phyloP scores from a whole-genome alignment of 2,797 vertebrate species.

The Cirrhinus molitorella region DNA sequence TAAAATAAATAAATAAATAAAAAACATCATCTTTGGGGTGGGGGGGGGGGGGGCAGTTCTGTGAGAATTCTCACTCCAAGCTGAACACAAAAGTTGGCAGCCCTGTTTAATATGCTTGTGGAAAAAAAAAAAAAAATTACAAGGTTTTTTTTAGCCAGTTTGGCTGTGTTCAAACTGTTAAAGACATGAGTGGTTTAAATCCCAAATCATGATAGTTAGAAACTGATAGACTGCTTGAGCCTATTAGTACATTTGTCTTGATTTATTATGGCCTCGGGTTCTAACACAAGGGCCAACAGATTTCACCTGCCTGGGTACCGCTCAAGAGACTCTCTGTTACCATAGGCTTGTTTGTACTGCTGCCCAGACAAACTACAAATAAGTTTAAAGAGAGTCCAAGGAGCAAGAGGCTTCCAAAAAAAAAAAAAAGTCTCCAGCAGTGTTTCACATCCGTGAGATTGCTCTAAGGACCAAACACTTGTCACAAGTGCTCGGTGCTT shows the following conservation, averaged over 20 bases:
- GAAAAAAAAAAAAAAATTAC: not conserved
- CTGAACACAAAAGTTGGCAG: too few relatives aligned
- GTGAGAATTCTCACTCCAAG: too few relatives aligned
- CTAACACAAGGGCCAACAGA: conserved; percentile 32
- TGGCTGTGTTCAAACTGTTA: not conserved
- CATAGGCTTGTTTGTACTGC: conserved; percentile 26
- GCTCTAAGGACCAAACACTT: not conserved
- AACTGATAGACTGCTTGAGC: not conserved
- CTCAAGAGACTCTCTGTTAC: conserved; percentile 59
- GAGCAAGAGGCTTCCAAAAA: not conserved
- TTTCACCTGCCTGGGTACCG: conserved; percentile 30
- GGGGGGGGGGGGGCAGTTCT: too few relatives aligned
- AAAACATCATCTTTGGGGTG: too few relatives aligned
- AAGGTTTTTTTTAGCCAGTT: not conserved
- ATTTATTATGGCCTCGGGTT: conserved; percentile 53
- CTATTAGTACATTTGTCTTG: conserved; percentile 30
- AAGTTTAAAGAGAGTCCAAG: conserved; percentile 22
- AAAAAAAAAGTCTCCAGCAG: not conserved
- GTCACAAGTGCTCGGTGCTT: conserved; percentile 13
- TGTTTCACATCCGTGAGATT: conserved; percentile 17
- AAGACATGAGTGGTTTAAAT: conserved; percentile 6
- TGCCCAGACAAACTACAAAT: conserved; percentile 47
- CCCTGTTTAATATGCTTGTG: not conserved
- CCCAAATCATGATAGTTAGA: not conserved
- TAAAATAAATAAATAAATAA: too few relatives aligned